These are phyloP conservation scores for Calephelis perditalis DNA, from an alignment of 2,888 invertebrate species.

Conservation along the genomic window DNA sequence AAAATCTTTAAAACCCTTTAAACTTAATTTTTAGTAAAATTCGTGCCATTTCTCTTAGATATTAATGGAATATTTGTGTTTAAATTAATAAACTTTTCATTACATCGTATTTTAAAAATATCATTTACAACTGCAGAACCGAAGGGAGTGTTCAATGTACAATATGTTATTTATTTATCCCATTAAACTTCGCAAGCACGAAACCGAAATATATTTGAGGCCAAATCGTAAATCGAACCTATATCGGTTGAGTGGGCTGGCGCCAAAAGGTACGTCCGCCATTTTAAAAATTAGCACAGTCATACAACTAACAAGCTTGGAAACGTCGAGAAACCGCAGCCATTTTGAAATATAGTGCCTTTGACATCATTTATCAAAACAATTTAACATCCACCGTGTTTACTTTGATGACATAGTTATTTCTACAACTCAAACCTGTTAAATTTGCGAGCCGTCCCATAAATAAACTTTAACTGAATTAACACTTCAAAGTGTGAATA, in stretches of 20 bases:
- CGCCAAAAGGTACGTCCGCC: slow-evolving; percentile 46
- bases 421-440: slow-evolving; percentile 42
- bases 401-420: slow-evolving; percentile 42
- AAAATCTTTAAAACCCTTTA: too few species aligned
- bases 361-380: slow-evolving; percentile 41
- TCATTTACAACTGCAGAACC: background rate
- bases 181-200: slow-evolving; percentile 2
- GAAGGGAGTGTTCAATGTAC: slow-evolving; percentile 1
- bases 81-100: too few species aligned
- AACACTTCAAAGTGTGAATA: slow-evolving; percentile 48
- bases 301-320: background rate
- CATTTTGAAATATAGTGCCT: slow-evolving; percentile 46
- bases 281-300: slow-evolving; percentile 48
- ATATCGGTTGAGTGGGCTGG: slow-evolving; percentile 47
- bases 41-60: too few species aligned
- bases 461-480: slow-evolving; percentile 53
- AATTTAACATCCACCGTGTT: slow-evolving; percentile 25
- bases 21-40: too few species aligned
- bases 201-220: slow-evolving; percentile 33
- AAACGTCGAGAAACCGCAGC: slow-evolving; percentile 28
- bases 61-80: too few species aligned
- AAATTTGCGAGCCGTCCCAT: slow-evolving; percentile 42
- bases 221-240: slow-evolving; percentile 44
- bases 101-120: too few species aligned
- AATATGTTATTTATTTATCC: slow-evolving; percentile 8